Percentiles rank a stretch among this genome's conserved stretches.
These are phyloP conservation scores for Marronus borbonicus DNA, from an alignment of 2,888 invertebrate genomes.

Conservation along the genomic window DNA sequence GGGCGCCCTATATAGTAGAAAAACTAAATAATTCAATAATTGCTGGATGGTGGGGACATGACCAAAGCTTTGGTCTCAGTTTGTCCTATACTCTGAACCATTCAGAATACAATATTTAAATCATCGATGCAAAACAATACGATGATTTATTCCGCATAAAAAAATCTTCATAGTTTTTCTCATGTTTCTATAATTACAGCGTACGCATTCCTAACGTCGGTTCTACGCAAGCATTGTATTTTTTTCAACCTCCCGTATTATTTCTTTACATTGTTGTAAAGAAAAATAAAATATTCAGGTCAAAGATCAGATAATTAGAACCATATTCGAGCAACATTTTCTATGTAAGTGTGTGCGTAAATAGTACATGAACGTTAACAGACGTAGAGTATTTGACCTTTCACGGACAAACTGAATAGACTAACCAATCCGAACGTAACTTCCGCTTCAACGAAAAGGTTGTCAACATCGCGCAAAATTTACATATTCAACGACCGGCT, in stretches of 20 bases:
- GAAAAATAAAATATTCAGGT: constrained; percentile 26
- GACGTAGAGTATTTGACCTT: constrained; percentile 44
- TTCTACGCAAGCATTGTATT: no score
- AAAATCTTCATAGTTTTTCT: no score
- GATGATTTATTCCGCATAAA: no score
- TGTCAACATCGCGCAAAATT: constrained; percentile 35
- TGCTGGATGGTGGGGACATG: no score
- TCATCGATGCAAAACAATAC: no score
- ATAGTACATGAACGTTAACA: constrained; percentile 7
- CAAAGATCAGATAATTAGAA: constrained; percentile 43
- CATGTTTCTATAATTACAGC: no score
- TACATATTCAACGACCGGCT: constrained; percentile 25
- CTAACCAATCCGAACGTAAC: constrained; percentile 29
- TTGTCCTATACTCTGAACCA: no score
- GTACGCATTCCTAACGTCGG: no score
- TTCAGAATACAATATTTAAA: no score
- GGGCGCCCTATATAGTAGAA: no score
- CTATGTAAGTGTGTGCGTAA: constrained; percentile 6
- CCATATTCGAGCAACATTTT: constrained; percentile 10
- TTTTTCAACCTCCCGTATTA: neutral
- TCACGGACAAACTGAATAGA: constrained; percentile 41
- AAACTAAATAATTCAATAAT: no score
- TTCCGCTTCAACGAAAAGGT: constrained; percentile 42
- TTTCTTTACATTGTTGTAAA: neutral
- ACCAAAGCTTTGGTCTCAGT: no score